Conservation (phyloP, 35 echinoderm and acorn worm species). For the Strongylocentrotus purpuratus region DNA sequence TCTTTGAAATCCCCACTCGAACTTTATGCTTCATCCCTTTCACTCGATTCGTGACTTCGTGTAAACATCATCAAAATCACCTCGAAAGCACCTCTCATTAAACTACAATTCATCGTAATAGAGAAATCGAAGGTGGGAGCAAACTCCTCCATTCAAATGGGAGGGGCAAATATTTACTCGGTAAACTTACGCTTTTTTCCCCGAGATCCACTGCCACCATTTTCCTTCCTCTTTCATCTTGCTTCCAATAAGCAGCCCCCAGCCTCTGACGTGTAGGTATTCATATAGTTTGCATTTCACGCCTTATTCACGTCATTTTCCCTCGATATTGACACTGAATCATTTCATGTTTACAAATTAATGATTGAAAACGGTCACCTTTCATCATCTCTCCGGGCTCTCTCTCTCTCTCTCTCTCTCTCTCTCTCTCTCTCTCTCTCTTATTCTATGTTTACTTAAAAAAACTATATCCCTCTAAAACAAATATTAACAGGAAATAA, state of each 20-base stretch:
- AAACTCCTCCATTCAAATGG: background rate
- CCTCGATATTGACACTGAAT: background rate
- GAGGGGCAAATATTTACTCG: background rate
- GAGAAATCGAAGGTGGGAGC: background rate
- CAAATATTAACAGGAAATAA: too few relatives aligned
- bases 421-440: background rate
- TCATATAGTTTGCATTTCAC: background rate
- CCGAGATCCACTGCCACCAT: background rate
- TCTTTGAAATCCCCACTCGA: background rate
- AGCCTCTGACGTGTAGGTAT: background rate
- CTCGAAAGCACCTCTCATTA: background rate
- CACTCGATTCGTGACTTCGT: background rate
- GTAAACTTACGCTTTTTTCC: background rate
- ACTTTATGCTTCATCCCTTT: background rate
- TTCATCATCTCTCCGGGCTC: background rate
- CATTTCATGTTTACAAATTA: background rate
- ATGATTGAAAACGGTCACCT: background rate
- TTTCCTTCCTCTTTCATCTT: background rate
- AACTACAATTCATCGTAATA: background rate
- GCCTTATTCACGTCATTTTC: background rate
- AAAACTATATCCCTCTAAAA: too few relatives aligned
- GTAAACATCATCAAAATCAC: background rate
- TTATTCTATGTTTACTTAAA: too few relatives aligned
- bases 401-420: background rate
- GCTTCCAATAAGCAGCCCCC: background rate